Percentiles rank a stretch among this genome's conserved stretches.
phyloP scores from a whole-genome alignment of 2,113 vertebrate genomes.

The Anoura caudifer region DNA sequence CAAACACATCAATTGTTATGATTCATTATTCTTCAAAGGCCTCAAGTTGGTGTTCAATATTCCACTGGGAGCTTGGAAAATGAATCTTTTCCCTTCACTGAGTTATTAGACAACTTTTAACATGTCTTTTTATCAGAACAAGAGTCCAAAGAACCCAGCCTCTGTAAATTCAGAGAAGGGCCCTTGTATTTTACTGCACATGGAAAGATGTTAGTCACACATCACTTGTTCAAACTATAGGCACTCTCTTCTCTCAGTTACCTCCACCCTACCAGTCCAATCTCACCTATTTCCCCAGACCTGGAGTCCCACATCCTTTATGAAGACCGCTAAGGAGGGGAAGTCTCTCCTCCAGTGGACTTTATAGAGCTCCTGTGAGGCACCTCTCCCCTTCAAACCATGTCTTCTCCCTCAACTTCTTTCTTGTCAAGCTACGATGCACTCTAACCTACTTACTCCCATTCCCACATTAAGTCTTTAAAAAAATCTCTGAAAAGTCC shows the following conservation, averaged over 20 bases:
- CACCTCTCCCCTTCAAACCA: background rate
- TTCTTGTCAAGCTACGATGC: background rate
- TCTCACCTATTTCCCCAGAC: background rate
- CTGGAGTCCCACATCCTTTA: background rate
- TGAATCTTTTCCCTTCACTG: slow-evolving; percentile 52
- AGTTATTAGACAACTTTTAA: slow-evolving; percentile 63
- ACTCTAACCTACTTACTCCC: background rate
- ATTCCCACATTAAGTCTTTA: background rate
- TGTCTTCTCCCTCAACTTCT: background rate
- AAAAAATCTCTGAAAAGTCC: background rate
- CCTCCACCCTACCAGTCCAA: background rate
- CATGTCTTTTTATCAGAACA: slow-evolving; percentile 21
- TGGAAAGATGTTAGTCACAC: background rate
- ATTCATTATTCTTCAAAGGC: slow-evolving; percentile 69
- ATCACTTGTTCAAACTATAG: background rate
- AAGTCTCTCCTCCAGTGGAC: background rate
- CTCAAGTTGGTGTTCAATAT: slow-evolving; percentile 51
- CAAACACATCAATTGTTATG: slow-evolving; percentile 57
- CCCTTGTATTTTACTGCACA: background rate
- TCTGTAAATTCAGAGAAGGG: slow-evolving; percentile 7
- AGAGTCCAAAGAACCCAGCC: background rate
- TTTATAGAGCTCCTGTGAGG: background rate
- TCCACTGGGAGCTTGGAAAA: slow-evolving; percentile 54
- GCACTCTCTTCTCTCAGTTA: background rate
- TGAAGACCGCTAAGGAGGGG: background rate